These are phyloP conservation scores for Melinaea marsaeus DNA, from an alignment of 2,888 invertebrate genomes.

Conservation along the genomic window DNA sequence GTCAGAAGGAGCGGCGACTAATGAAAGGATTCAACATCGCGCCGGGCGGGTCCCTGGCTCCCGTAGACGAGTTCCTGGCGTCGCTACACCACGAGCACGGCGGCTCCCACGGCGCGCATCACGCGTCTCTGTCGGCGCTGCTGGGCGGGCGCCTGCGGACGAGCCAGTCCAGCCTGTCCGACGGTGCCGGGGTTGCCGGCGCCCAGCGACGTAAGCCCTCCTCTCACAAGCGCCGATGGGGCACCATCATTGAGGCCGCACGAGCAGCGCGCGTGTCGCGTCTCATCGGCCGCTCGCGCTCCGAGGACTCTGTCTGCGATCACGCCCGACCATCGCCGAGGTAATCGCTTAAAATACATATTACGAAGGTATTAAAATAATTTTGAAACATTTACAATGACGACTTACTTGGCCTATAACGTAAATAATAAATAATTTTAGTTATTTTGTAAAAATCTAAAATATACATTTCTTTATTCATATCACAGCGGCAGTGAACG, in stretches of 20 bases:
- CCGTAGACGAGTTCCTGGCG: conserved; percentile 88
- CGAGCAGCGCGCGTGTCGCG: conserved; percentile 88
- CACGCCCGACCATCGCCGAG: conserved; percentile 77
- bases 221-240: conserved; percentile 87
- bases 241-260: conserved; percentile 91
- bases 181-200: conserved; percentile 44
- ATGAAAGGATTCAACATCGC: conserved; percentile 97
- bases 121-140: conserved; percentile 81
- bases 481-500: conserved; percentile 76
- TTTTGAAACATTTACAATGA: background rate
- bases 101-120: conserved; percentile 56
- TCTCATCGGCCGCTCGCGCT: conserved; percentile 85
- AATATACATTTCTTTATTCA: too few species aligned
- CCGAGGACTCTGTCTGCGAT: conserved; percentile 89
- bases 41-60: conserved; percentile 81
- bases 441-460: too few species aligned
- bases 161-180: conserved; percentile 56
- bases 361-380: too few species aligned
- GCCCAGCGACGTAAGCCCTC: conserved; percentile 68
- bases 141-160: conserved; percentile 76
- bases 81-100: conserved; percentile 82
- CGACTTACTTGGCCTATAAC: background rate
- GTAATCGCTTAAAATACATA: conserved; percentile 38
- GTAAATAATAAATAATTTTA: too few species aligned
- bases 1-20: conserved; percentile 92